Evolutionary conservation across 2,113 vertebrate species (phyloP).

Genomic region (Macrotis lagotis): DNA sequence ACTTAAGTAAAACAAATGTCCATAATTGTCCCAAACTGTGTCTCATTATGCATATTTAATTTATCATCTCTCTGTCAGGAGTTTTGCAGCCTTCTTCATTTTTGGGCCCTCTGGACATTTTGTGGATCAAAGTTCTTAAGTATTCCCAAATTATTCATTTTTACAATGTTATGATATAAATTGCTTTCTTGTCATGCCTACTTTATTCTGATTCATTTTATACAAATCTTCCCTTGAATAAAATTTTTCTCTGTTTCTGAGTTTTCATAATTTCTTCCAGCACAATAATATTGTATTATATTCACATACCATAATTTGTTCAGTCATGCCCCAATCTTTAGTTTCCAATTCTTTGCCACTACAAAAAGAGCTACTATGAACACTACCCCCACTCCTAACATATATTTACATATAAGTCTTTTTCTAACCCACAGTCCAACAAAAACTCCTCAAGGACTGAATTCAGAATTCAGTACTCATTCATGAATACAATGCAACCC

Average conservation of each 20-base stretch:
- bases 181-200: background rate
- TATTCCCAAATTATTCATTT: background rate
- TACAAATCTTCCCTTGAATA: background rate
- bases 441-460: too few species aligned
- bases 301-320: background rate
- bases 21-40: background rate
- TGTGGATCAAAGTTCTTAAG: background rate
- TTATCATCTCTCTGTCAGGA: background rate
- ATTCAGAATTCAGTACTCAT: too few species aligned
- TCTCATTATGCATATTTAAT: background rate
- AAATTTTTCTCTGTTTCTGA: background rate
- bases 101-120: background rate
- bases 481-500: too few species aligned
- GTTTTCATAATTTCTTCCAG: background rate
- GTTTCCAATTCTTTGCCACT: background rate
- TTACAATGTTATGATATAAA: background rate
- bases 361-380: background rate
- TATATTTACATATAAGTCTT: background rate
- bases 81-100: background rate
- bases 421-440: too few species aligned
- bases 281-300: background rate
- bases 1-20: background rate
- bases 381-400: accelerated
- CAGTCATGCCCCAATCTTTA: background rate
- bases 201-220: background rate